These are phyloP conservation scores for Drosophila differens DNA, from an alignment of 2,888 invertebrate species.

Conservation along the genomic window DNA sequence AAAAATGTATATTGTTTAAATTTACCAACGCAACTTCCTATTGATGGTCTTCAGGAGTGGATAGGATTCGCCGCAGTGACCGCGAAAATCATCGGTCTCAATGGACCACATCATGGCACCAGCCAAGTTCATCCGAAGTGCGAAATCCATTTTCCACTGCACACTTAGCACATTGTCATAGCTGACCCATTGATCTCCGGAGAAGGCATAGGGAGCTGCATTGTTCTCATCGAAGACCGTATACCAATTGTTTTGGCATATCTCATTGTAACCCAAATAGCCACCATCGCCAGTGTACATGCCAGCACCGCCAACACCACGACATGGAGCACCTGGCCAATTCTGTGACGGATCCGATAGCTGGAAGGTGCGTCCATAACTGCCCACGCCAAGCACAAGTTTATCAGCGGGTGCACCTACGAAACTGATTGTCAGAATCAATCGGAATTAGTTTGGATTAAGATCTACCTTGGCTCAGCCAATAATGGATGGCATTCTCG, in stretches of 20 bases:
- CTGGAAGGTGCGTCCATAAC: slow-evolving; percentile 94
- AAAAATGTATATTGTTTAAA: background rate
- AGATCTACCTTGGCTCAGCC: slow-evolving; percentile 90
- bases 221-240: slow-evolving; percentile 85
- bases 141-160: slow-evolving; percentile 92
- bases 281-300: slow-evolving; percentile 88
- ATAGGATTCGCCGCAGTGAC: slow-evolving; percentile 89
- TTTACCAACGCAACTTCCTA: slow-evolving; percentile 69
- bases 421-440: background rate
- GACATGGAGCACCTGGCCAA: slow-evolving; percentile 63
- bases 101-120: slow-evolving; percentile 89
- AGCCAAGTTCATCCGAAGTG: slow-evolving; percentile 91
- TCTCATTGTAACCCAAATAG: slow-evolving; percentile 89
- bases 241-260: slow-evolving; percentile 86
- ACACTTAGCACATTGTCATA: slow-evolving; percentile 94
- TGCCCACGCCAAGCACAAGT: slow-evolving; percentile 93
- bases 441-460: background rate
- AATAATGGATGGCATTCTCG: slow-evolving; percentile 93
- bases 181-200: slow-evolving; percentile 95
- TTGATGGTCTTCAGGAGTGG: slow-evolving; percentile 86
- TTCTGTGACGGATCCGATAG: slow-evolving; percentile 86
- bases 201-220: slow-evolving; percentile 90
- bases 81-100: slow-evolving; percentile 96
- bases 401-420: slow-evolving; percentile 89
- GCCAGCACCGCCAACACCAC: slow-evolving; percentile 68